Evolutionary conservation across 2,797 vertebrate species (phyloP), one percentile per base, ranked within the genome.

Genomic region (Sibirionetta formosa): DNA sequence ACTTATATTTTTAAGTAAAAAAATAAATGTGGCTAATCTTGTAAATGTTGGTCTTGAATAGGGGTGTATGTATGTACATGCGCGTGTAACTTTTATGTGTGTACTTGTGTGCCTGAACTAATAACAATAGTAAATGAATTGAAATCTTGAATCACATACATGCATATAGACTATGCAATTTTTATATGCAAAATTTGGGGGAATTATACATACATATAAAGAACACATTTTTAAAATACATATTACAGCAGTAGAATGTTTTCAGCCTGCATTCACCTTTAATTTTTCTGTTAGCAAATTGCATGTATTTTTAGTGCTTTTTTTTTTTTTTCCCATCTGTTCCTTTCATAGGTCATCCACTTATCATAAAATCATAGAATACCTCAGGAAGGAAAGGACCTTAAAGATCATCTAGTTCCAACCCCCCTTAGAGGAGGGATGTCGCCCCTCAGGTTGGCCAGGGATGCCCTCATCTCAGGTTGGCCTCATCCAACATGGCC

Each of bases 1-100:
- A 57, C 44, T 56, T 64, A 68, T 5, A 8, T 35, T 66, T 76
- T 40, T 35, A 57, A 91, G 29, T 46, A 38, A 66, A 82, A 78
- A 48, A 22, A 7, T 44, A 29, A 56, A 65, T 38, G 17, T 9
- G 14, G 38, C 22, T 36, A 5, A 2, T 54, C 22, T 14, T 33
- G 16, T 22, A 6, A 46, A 1, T 77, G 76, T 81, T 1, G 0
- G 31, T 75, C 38, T 44, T 50, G 20, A 20, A 42, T 19, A n/a
- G 9, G 11, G 20, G 6, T 14, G 13, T 1, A 1, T 42, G 8
- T 7, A 6, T 16, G 15, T 2, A 1, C 29, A 6, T 7, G 7
- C 1, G 1, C 22, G 9, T 5, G 8, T 26, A 51, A 50, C 24
- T 50, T 50, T 4, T 27, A 31, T 9, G 33, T 15, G 13, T 13